Evolutionary conservation across 2,113 vertebrate genomes (phyloP).

Genomic region (Myiozetetes cayanensis): DNA sequence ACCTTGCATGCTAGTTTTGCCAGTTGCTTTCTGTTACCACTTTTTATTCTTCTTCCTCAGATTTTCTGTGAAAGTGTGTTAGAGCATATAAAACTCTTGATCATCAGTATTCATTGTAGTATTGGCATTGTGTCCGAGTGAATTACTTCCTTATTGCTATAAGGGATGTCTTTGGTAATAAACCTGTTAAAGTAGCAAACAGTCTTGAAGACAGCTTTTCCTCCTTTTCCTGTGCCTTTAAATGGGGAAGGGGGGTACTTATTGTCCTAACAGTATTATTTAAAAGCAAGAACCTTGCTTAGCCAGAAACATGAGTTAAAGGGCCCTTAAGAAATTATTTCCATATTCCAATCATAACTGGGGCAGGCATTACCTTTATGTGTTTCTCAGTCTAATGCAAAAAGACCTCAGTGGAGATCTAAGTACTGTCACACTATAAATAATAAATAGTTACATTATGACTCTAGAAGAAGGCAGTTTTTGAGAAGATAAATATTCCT

Average conservation of each 20-base stretch:
- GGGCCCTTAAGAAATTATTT: neutral
- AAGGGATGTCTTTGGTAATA: neutral
- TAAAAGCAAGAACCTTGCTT: neutral
- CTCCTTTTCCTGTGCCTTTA: neutral
- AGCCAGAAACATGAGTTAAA: neutral
- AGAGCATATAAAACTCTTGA: neutral
- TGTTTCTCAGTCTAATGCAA: neutral
- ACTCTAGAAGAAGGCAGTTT: neutral
- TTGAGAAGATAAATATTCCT: neutral
- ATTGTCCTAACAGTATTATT: neutral
- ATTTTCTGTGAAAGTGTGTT: neutral
- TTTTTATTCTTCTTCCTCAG: neutral
- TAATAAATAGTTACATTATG: constrained; percentile 14
- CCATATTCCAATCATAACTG: neutral
- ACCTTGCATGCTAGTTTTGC: neutral
- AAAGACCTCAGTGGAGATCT: neutral
- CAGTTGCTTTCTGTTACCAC: neutral
- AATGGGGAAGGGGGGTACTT: neutral
- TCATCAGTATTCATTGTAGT: neutral
- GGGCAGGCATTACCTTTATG: neutral
- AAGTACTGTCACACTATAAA: constrained; percentile 1
- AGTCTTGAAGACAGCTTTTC: neutral
- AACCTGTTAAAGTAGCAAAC: neutral
- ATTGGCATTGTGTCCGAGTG: neutral
- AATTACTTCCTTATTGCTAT: neutral